These are phyloP conservation scores for Trachelus tabidus DNA, from an alignment of 2,888 invertebrate species.

Conservation along the genomic window DNA sequence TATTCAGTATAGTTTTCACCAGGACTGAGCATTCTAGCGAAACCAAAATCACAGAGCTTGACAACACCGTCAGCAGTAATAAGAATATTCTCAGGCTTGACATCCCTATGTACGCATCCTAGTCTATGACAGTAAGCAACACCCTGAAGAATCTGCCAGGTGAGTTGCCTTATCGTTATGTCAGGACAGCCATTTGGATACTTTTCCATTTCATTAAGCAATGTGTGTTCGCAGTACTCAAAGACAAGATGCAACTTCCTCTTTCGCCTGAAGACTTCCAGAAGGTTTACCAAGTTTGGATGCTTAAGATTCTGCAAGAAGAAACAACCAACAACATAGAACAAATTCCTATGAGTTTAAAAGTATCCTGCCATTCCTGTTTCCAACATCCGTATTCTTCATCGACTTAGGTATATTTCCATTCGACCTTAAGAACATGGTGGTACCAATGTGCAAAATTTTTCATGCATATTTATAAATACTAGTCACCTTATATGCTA, in stretches of 20 bases:
- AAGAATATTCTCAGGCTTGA: constrained; percentile 98
- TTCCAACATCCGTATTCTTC: not conserved
- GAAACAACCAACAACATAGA: constrained; percentile 10
- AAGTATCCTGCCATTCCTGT: not conserved
- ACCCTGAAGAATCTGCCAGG: constrained; percentile 95
- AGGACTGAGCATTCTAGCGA: constrained; percentile 95
- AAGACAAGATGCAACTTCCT: constrained; percentile 97
- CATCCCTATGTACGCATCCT: constrained; percentile 96
- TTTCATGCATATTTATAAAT: not conserved
- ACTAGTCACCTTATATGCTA: not conserved
- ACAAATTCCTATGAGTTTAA: not conserved
- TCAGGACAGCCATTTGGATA: constrained; percentile 95
- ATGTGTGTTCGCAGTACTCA: constrained; percentile 98
- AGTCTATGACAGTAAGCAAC: constrained; percentile 97
- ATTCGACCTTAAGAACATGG: not conserved
- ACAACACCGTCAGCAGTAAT: constrained; percentile 93
- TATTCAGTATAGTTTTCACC: constrained; percentile 99
- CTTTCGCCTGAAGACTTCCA: constrained; percentile 97
- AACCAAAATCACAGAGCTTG: constrained; percentile 98
- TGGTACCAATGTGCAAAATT: not conserved
- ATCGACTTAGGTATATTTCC: not conserved
- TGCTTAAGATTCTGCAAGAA: constrained; percentile 92
- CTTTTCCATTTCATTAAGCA: constrained; percentile 95
- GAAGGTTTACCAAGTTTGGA: constrained; percentile 94
- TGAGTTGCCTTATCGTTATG: constrained; percentile 88